Conservation (phyloP, 2,797 vertebrate species). For the Knipowitschia caucasica region DNA sequence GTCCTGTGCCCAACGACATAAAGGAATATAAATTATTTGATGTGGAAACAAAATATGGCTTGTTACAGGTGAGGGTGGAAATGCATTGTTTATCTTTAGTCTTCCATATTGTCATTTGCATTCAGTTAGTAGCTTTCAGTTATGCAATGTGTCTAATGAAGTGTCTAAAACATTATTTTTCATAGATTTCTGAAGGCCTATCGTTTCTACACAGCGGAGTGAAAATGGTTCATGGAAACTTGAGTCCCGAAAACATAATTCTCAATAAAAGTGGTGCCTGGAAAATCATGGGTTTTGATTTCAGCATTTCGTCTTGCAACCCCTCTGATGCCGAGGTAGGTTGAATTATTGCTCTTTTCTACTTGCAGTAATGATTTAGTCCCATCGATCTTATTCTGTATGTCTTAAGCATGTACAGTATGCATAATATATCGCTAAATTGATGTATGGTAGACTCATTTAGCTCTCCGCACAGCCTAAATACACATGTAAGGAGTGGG, state of each 20-base stretch:
- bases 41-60: slow-evolving; percentile 95
- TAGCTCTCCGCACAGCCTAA: slow-evolving; percentile 79
- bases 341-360: not conserved
- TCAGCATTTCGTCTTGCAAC: slow-evolving; percentile 90
- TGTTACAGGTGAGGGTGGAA: slow-evolving; percentile 85
- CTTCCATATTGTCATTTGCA: not conserved
- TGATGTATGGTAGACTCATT: too few species aligned
- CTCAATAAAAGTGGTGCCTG: slow-evolving; percentile 97
- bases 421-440: too few species aligned
- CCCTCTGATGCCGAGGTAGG: slow-evolving; percentile 90
- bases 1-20: slow-evolving; percentile 87
- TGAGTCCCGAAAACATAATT: slow-evolving; percentile 93
- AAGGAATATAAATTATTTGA: slow-evolving; percentile 97
- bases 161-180: not conserved
- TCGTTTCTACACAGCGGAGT: slow-evolving; percentile 96
- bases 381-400: not conserved
- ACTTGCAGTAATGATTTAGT: not conserved
- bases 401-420: not conserved
- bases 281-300: slow-evolving; percentile 99
- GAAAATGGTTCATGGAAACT: slow-evolving; percentile 97
- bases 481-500: slow-evolving; percentile 96
- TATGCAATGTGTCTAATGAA: not conserved
- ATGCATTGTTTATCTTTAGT: not conserved
- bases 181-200: slow-evolving; percentile 92
- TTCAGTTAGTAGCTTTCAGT: not conserved